A percentile compares a stretch with the other conserved stretches of the same genome.
phyloP scores from a whole-genome alignment of 2,888 invertebrate genomes.

The Eumerus sabulonum region DNA sequence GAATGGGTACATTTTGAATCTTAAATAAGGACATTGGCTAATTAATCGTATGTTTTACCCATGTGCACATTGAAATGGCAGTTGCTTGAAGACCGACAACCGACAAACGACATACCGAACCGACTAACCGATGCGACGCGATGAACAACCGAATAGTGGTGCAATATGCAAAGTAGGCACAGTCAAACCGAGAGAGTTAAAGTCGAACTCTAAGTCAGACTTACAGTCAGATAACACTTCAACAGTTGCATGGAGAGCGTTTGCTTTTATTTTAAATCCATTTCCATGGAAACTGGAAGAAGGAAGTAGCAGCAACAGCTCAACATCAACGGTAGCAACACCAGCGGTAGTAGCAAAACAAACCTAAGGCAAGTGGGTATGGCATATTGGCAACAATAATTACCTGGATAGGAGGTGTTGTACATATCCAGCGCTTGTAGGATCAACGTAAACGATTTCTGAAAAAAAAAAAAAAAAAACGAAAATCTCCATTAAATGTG shows the following conservation, averaged over 20 bases:
- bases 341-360: slow-evolving; percentile 36
- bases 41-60: slow-evolving; percentile 68
- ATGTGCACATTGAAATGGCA: slow-evolving; percentile 66
- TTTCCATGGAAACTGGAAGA: slow-evolving; percentile 72
- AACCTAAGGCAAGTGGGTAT: slow-evolving; percentile 65
- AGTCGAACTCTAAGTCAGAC: background rate
- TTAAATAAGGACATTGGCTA: slow-evolving; percentile 69
- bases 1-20: slow-evolving; percentile 68
- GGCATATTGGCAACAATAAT: slow-evolving; percentile 76
- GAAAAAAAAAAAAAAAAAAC: slow-evolving; percentile 78
- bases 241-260: slow-evolving; percentile 40
- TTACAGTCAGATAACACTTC: slow-evolving; percentile 57
- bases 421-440: slow-evolving; percentile 93
- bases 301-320: slow-evolving; percentile 55
- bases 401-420: slow-evolving; percentile 86
- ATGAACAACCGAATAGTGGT: slow-evolving; percentile 53
- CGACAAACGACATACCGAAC: background rate
- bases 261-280: slow-evolving; percentile 40
- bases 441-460: slow-evolving; percentile 95
- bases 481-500: slow-evolving; percentile 54
- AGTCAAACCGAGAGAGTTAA: slow-evolving; percentile 17
- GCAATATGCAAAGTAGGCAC: slow-evolving; percentile 71
- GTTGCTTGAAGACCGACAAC: slow-evolving; percentile 1
- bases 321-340: slow-evolving; percentile 39
- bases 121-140: slow-evolving; percentile 1